Conservation (phyloP, 2,888 invertebrate genomes). For the Eledona agricola region DNA sequence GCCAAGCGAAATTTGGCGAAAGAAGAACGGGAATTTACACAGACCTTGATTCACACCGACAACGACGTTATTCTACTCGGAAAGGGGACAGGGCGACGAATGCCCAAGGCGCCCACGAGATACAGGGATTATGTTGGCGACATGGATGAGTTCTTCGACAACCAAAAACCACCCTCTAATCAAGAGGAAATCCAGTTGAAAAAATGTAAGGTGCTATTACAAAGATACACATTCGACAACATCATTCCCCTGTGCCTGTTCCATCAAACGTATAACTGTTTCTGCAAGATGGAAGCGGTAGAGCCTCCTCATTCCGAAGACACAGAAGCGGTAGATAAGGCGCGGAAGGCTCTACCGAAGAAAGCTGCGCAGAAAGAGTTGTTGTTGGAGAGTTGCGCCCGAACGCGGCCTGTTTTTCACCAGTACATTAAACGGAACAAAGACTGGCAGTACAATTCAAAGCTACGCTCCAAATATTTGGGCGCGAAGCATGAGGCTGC, state of each 20-base stretch:
- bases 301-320: neutral
- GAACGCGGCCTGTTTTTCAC: slow-evolving; percentile 8
- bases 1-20: slow-evolving; percentile 69
- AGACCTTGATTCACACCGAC: slow-evolving; percentile 73
- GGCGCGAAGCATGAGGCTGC: neutral
- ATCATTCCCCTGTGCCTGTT: slow-evolving; percentile 73
- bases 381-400: slow-evolving; percentile 12
- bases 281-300: neutral
- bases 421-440: slow-evolving; percentile 18
- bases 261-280: slow-evolving; percentile 61
- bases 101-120: slow-evolving; percentile 69
- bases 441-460: slow-evolving; percentile 5
- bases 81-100: slow-evolving; percentile 65
- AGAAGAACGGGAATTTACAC: slow-evolving; percentile 75
- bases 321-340: neutral
- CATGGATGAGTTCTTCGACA: slow-evolving; percentile 31
- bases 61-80: slow-evolving; percentile 73
- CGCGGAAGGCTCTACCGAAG: slow-evolving; percentile 1
- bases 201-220: slow-evolving; percentile 38
- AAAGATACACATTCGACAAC: slow-evolving; percentile 49
- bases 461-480: slow-evolving; percentile 1
- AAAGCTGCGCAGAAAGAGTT: slow-evolving; percentile 3
- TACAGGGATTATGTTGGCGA: slow-evolving; percentile 67
- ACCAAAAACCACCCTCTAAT: slow-evolving; percentile 16
- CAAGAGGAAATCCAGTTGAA: slow-evolving; percentile 24